Conservation (phyloP, 2,888 invertebrate genomes). For the Cephalotes varians region DNA sequence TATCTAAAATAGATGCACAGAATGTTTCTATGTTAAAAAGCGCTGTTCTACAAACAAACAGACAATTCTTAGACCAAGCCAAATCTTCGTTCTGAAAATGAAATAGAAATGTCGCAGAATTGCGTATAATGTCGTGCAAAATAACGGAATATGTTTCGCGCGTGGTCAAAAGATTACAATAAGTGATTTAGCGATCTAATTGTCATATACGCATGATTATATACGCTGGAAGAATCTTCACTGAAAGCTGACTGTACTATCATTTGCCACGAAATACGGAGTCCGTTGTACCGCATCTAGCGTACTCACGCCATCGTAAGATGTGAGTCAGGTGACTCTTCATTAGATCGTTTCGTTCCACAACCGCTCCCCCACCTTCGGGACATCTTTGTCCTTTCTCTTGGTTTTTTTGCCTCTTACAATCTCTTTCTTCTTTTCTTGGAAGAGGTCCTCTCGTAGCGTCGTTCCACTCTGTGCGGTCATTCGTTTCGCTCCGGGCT, state of each 20-base stretch:
- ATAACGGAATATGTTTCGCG: not conserved
- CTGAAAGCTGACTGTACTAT: not conserved
- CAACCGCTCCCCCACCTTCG: not conserved
- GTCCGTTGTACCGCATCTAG: not conserved
- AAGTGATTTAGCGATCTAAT: constrained; percentile 16
- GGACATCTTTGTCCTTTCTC: not conserved
- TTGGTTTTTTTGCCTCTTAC: constrained; percentile 46
- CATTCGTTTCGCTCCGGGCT: constrained; percentile 65
- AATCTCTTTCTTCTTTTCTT: constrained; percentile 21
- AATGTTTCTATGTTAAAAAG: constrained; percentile 16
- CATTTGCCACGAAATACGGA: not conserved
- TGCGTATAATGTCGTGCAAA: not conserved
- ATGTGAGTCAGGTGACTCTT: constrained; percentile 67
- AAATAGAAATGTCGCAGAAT: not conserved
- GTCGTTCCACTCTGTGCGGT: constrained; percentile 49
- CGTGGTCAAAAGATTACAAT: constrained; percentile 2
- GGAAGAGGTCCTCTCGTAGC: constrained; percentile 21
- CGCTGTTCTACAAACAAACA: constrained; percentile 1
- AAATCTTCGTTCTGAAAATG: not conserved
- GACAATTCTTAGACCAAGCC: constrained; percentile 4
- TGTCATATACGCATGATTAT: not conserved
- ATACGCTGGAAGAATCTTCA: not conserved
- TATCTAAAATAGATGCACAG: constrained; percentile 19
- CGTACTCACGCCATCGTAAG: not conserved
- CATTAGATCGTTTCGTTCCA: constrained; percentile 73